These are phyloP conservation scores for Dolichomitus sp. DNA, from an alignment of 2,888 invertebrate genomes.

Conservation along the genomic window DNA sequence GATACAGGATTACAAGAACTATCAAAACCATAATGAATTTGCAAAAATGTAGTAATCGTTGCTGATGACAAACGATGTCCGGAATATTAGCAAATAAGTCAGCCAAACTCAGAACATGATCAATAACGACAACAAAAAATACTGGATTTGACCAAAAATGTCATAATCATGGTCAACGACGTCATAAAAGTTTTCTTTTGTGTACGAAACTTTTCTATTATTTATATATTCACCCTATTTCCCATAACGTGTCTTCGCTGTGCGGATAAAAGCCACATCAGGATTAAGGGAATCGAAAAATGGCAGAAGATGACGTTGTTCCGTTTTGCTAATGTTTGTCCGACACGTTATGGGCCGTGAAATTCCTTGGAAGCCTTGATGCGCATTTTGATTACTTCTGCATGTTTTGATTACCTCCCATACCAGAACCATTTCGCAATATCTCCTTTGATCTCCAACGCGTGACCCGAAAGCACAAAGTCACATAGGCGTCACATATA, in stretches of 20 bases:
- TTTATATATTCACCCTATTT: not conserved
- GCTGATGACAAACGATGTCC: not conserved
- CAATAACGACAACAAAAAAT: not conserved
- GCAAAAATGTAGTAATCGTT: not conserved
- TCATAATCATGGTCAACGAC: not conserved
- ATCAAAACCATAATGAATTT: not conserved
- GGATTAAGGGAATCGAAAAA: not conserved
- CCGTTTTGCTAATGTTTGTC: not conserved
- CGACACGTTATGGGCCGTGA: not conserved
- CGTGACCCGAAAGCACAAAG: not conserved
- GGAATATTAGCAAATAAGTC: constrained; percentile 1
- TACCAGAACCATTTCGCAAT: not conserved
- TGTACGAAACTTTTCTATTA: not conserved
- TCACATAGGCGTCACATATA: not conserved
- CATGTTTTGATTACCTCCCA: constrained; percentile 3
- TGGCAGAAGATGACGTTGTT: not conserved
- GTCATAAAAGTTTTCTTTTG: not conserved
- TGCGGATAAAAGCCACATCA: not conserved
- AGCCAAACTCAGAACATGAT: not conserved
- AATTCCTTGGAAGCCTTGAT: not conserved
- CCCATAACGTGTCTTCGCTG: not conserved
- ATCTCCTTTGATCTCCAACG: constrained; percentile 19
- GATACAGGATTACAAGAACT: constrained; percentile 4
- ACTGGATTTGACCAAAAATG: not conserved
- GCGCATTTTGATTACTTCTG: not conserved